Conservation (phyloP, 2,888 invertebrate species). For the Cheilosia vernalis region DNA sequence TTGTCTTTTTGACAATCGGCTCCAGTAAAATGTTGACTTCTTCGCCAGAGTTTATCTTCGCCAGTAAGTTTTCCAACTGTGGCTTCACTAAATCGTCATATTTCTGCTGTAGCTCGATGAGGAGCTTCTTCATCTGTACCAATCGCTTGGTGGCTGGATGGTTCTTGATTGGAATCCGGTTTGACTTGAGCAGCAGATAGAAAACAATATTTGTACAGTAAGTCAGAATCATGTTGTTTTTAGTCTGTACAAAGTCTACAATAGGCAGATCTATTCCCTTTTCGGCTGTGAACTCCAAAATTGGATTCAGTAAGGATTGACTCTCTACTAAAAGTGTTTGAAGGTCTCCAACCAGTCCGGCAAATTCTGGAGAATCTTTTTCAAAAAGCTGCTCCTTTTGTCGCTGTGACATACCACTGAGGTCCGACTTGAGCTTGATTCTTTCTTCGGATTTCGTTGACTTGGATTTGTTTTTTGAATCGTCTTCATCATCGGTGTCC, state of each 20-base stretch:
- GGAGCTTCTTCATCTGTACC: conserved; percentile 90
- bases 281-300: conserved; percentile 86
- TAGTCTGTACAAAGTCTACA: conserved; percentile 88
- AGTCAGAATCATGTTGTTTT: conserved; percentile 89
- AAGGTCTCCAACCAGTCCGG: conserved; percentile 90
- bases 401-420: conserved; percentile 89
- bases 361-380: conserved; percentile 94
- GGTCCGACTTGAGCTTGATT: conserved; percentile 88
- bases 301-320: conserved; percentile 87
- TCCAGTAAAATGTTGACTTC: conserved; percentile 83
- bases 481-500: conserved; percentile 81
- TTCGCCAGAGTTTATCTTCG: conserved; percentile 84
- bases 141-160: conserved; percentile 96
- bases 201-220: conserved; percentile 94
- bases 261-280: conserved; percentile 87
- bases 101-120: conserved; percentile 89
- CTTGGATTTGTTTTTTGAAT: conserved; percentile 1
- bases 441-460: conserved; percentile 22
- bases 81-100: conserved; percentile 88
- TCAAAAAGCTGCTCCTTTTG: conserved; percentile 91
- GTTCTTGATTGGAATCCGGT: conserved; percentile 88
- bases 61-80: conserved; percentile 87
- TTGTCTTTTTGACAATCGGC: conserved; percentile 83
- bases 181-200: conserved; percentile 92
- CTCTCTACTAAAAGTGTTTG: conserved; percentile 88